These are phyloP conservation scores for Criorhina ranunculi DNA, from an alignment of 2,888 invertebrate genomes.

Conservation along the genomic window DNA sequence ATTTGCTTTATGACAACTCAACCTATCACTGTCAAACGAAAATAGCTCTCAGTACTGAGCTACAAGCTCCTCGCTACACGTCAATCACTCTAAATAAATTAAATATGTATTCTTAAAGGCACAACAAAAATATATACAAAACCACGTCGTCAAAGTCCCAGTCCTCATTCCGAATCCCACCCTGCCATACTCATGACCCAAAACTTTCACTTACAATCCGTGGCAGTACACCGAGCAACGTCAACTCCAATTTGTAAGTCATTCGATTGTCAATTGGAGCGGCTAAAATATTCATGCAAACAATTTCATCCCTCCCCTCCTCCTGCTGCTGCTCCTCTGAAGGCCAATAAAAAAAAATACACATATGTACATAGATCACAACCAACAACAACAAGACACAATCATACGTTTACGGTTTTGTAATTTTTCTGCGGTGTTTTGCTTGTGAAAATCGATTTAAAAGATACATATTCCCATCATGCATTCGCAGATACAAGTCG, in stretches of 20 bases:
- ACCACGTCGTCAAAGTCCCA: background rate
- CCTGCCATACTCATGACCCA: conserved; percentile 49
- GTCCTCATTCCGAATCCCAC: background rate
- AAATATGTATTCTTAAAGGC: conserved; percentile 33
- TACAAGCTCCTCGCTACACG: conserved; percentile 18
- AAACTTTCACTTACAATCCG: conserved; percentile 70
- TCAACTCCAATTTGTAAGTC: conserved; percentile 76
- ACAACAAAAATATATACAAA: conserved; percentile 6
- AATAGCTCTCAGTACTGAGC: conserved; percentile 39
- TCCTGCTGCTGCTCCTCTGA: conserved; percentile 1
- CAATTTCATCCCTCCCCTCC: conserved; percentile 31
- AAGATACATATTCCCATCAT: conserved; percentile 29
- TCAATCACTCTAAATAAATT: conserved; percentile 33
- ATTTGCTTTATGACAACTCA: conserved; percentile 47
- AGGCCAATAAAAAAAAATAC: conserved; percentile 48
- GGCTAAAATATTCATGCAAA: conserved; percentile 68
- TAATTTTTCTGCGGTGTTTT: conserved; percentile 54
- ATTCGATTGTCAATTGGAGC: conserved; percentile 74
- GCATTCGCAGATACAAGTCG: background rate
- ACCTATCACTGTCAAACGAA: conserved; percentile 39
- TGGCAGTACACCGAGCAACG: conserved; percentile 58
- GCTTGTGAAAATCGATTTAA: conserved; percentile 56
- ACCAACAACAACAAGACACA: conserved; percentile 11
- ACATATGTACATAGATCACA: background rate
- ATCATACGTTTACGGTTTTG: conserved; percentile 48